Evolutionary conservation across 2,888 invertebrate species (phyloP).

Genomic region (Eristalinus sepulchralis): DNA sequence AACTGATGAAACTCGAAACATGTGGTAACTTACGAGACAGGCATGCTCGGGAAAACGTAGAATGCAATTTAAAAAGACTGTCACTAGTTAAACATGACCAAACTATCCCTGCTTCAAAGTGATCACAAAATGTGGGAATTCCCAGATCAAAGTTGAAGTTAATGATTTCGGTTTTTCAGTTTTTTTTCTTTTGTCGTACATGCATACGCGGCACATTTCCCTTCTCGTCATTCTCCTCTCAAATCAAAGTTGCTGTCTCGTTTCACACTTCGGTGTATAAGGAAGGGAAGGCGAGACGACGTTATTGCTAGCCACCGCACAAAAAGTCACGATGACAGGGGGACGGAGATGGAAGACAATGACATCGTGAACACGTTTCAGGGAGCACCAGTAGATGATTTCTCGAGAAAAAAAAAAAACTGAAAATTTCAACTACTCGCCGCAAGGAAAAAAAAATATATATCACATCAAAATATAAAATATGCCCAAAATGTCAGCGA

Average conservation of each 20-base stretch:
- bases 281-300: no score
- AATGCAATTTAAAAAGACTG: no score
- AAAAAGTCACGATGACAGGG: no score
- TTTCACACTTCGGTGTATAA: not conserved
- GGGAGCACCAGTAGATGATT: not conserved
- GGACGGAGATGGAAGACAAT: not conserved
- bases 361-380: conserved; percentile 2
- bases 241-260: not conserved
- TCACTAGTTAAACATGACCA: no score
- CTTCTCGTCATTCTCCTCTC: not conserved
- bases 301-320: no score
- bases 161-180: no score
- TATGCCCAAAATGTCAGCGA: not conserved
- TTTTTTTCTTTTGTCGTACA: not conserved
- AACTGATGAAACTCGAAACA: not conserved
- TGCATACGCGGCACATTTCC: conserved; percentile 22
- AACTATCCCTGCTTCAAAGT: no score
- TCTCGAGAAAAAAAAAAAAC: no score
- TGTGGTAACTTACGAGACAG: no score
- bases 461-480: not conserved
- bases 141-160: not conserved
- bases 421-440: not conserved
- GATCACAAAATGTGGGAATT: not conserved
- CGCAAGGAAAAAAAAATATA: not conserved
- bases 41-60: no score